Evolutionary conservation across 2,113 vertebrate genomes (phyloP), one percentile per base, ranked within the genome.

Genomic region (Microcebus griseorufus): DNA sequence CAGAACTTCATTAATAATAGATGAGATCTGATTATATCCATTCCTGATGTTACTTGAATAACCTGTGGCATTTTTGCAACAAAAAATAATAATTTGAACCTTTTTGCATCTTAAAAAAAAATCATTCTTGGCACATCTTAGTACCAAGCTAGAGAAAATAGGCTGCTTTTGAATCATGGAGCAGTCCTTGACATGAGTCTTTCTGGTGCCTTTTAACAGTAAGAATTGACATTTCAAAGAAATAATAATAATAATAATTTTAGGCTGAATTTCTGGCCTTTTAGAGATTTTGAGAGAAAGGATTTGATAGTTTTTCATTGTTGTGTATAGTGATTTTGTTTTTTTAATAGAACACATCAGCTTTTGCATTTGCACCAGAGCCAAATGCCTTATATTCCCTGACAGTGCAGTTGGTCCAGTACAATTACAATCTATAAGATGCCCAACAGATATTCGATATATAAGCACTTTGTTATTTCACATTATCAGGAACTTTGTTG

Each of bases 1-100:
- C 58, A 97, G 86, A 94, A 97, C 42, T 10, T 87, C 80, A 94
- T 97, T 97, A 98, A 96, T 98, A 98, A 98, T 97, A 98, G 65
- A 96, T 92, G 69, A 96, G n/a, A 39, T 94, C 83, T 97, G 80
- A 45, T 97, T 97, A 98, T 94, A 97, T 85, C 94, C 72, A 93
- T 48, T 97, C 97, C 70, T 95, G 73, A 69, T 97, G 53, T 67
- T 94, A 97, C 86, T 37, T 97, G 96, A 97, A 97, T 92, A 98
- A 98, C 73, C 53, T 39, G 11, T 95, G 83, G 64, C 87, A 96
- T 85, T 98, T 97, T 88, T 96, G 67, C 69, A 96, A 95, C 96
- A 97, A 96, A 94, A 97, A 97, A 97, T 97, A 18, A 11, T 79
- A 89, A 95, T 97, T 94, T 94, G 85, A 93, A 37, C 37, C 6